phyloP scores from a whole-genome alignment of 2,113 vertebrate genomes.

The Neoarius graeffei region DNA sequence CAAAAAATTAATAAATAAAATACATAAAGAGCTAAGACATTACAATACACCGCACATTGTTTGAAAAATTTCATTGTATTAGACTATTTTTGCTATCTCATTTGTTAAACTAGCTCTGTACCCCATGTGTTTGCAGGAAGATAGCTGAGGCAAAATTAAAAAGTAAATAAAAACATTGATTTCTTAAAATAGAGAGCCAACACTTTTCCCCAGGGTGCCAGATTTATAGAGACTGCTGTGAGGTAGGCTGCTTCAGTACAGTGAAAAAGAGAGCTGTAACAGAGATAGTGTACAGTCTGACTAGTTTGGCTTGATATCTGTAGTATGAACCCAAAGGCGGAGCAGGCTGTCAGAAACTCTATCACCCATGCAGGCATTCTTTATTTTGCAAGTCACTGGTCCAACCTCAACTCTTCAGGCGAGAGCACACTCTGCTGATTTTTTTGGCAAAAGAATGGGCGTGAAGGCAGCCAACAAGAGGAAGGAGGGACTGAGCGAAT shows the following conservation, averaged over 20 bases:
- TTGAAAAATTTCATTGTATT: no score
- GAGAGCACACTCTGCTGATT: slow-evolving; percentile 37
- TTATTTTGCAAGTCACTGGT: slow-evolving; percentile 12
- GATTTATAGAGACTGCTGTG: neutral
- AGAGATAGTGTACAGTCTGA: neutral
- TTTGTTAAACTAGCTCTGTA: neutral
- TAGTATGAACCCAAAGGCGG: neutral
- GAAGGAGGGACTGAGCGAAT: neutral
- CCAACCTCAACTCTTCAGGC: neutral
- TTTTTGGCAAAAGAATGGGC: slow-evolving; percentile 22
- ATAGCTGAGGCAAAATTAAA: neutral
- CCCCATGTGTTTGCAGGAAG: neutral
- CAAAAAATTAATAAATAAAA: no score
- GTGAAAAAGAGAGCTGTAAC: neutral
- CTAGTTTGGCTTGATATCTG: neutral
- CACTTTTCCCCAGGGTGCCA: neutral
- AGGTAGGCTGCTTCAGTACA: slow-evolving; percentile 1
- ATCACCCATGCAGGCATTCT: neutral
- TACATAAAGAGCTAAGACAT: no score
- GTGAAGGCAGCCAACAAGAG: slow-evolving; percentile 1
- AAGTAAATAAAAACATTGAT: neutral
- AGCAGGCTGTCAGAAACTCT: neutral
- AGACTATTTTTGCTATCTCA: neutral
- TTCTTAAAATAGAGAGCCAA: neutral
- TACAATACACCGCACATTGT: no score